Evolutionary conservation across 2,113 vertebrate genomes (phyloP).

Genomic region (Thymallus thymallus): DNA sequence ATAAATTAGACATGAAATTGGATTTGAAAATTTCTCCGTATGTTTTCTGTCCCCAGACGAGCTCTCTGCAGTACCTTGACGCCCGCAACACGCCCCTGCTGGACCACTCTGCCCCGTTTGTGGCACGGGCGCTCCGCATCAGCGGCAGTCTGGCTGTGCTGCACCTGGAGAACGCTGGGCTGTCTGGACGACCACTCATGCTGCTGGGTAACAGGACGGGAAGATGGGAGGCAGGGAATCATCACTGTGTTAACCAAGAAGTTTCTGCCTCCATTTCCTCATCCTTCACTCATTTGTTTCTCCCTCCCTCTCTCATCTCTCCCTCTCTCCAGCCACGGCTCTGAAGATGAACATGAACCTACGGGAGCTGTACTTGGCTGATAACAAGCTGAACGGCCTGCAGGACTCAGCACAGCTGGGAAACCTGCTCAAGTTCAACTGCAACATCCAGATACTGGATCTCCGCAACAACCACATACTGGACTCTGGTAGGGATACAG

Average conservation of each 20-base stretch:
- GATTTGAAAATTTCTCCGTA: not conserved
- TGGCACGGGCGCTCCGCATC: slow-evolving; percentile 90
- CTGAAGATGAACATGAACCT: slow-evolving; percentile 97
- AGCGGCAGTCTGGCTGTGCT: slow-evolving; percentile 88
- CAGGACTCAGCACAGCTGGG: slow-evolving; percentile 94
- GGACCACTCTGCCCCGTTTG: slow-evolving; percentile 90
- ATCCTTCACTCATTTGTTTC: not conserved
- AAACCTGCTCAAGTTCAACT: slow-evolving; percentile 93
- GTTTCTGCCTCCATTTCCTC: not conserved
- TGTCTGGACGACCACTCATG: slow-evolving; percentile 90
- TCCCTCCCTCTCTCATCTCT: slow-evolving; percentile 8
- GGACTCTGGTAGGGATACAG: slow-evolving; percentile 80
- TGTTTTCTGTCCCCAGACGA: slow-evolving; percentile 73
- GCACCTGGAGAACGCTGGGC: slow-evolving; percentile 86
- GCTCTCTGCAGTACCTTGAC: slow-evolving; percentile 90
- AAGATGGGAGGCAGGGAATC: not conserved
- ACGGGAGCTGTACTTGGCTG: slow-evolving; percentile 88
- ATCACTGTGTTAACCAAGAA: too few species aligned
- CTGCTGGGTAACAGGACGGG: slow-evolving; percentile 81
- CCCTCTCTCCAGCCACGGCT: slow-evolving; percentile 79
- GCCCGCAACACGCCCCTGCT: slow-evolving; percentile 87
- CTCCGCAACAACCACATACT: slow-evolving; percentile 92
- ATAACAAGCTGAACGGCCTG: slow-evolving; percentile 90
- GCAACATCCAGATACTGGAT: slow-evolving; percentile 90
- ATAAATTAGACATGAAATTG: too few species aligned